Conservation (phyloP, 2,888 invertebrate species). For the Teleogryllus oceanicus region DNA sequence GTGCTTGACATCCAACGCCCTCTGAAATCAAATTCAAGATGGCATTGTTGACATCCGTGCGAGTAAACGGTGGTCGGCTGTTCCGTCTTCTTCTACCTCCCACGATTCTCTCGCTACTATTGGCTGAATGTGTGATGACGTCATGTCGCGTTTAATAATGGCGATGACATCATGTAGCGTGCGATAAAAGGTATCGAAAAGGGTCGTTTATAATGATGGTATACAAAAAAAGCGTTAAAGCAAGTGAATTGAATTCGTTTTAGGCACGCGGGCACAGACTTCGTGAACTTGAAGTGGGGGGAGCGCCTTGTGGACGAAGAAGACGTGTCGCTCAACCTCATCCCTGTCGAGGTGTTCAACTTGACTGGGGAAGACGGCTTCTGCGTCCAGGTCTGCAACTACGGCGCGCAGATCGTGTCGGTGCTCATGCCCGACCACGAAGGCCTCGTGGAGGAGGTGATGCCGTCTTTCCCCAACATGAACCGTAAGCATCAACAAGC, state of each 20-base stretch:
- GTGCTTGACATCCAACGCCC: too few species aligned
- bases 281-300: not conserved
- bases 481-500: not conserved
- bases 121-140: too few species aligned
- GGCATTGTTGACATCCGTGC: too few species aligned
- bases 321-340: not conserved
- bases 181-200: too few species aligned
- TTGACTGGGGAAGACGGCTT: not conserved
- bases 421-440: not conserved
- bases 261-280: not conserved
- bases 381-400: not conserved
- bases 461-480: constrained; percentile 2
- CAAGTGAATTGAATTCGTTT: not conserved
- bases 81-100: too few species aligned
- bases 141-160: too few species aligned
- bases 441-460: not conserved
- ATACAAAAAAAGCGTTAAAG: too few species aligned
- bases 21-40: too few species aligned
- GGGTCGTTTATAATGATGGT: too few species aligned
- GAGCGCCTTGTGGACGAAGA: not conserved
- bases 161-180: too few species aligned
- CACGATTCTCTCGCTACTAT: too few species aligned
- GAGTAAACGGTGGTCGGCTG: too few species aligned
- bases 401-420: not conserved
- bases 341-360: not conserved